These are phyloP conservation scores for Thecocarcelia acutangulata DNA, from an alignment of 2,888 invertebrate genomes.

Conservation along the genomic window DNA sequence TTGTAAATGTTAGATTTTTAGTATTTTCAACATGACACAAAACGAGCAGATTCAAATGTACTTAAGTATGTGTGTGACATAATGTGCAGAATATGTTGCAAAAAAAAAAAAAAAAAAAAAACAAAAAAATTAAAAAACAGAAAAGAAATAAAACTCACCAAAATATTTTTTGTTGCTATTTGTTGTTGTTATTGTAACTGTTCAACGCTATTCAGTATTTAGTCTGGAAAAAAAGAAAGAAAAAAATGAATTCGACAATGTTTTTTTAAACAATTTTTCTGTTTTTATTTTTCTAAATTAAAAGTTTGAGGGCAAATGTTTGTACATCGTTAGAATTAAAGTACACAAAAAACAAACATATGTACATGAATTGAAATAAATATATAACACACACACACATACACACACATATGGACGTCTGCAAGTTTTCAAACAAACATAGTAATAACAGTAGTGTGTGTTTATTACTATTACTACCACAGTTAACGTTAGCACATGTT, in stretches of 20 bases:
- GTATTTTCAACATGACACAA: slow-evolving; percentile 53
- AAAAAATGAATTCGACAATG: slow-evolving; percentile 65
- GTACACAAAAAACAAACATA: not conserved
- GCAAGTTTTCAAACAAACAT: not conserved
- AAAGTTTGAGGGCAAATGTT: slow-evolving; percentile 67
- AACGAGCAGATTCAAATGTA: slow-evolving; percentile 10
- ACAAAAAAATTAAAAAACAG: slow-evolving; percentile 4
- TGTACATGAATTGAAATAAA: not conserved
- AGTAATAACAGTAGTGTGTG: slow-evolving; percentile 19
- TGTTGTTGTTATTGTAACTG: slow-evolving; percentile 33
- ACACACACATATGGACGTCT: not conserved
- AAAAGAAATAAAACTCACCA: slow-evolving; percentile 40
- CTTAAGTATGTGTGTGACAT: slow-evolving; percentile 1
- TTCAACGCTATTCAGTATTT: slow-evolving; percentile 59
- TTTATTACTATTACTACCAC: slow-evolving; percentile 28
- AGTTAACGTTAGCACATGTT: slow-evolving; percentile 50
- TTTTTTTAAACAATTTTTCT: slow-evolving; percentile 45
- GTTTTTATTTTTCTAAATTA: slow-evolving; percentile 46
- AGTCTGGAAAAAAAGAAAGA: slow-evolving; percentile 62
- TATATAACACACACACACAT: slow-evolving; percentile 32
- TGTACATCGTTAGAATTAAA: slow-evolving; percentile 63
- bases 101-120: slow-evolving; percentile 41
- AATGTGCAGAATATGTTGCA: slow-evolving; percentile 51
- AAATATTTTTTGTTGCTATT: slow-evolving; percentile 28
- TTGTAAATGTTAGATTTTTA: slow-evolving; percentile 63